Evolutionary conservation across 2,797 vertebrate genomes (phyloP).

Genomic region (Anisognathus igniventris): DNA sequence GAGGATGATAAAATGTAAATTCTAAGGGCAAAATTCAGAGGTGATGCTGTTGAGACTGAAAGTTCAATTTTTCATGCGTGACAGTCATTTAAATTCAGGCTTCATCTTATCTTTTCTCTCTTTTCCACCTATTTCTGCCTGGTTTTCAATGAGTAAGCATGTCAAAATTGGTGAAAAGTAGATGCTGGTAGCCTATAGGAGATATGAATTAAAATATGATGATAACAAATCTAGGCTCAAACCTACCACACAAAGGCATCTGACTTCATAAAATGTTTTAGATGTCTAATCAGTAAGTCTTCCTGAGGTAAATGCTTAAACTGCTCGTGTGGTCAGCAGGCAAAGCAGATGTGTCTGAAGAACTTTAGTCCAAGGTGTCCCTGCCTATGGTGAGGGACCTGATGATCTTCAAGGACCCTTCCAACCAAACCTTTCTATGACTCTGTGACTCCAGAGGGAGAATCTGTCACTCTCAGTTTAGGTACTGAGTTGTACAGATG

Average conservation of each 20-base stretch:
- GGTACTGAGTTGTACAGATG: rapidly evolving
- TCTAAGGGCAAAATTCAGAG: conserved; percentile 44
- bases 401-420: neutral
- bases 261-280: neutral
- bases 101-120: neutral
- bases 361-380: neutral
- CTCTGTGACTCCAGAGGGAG: neutral
- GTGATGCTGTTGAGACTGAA: neutral
- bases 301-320: neutral
- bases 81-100: conserved; percentile 25
- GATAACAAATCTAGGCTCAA: neutral
- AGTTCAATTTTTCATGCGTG: conserved; percentile 7
- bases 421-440: neutral
- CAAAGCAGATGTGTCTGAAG: neutral
- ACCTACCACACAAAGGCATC: neutral
- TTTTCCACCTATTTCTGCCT: neutral
- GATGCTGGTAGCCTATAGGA: neutral
- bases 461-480: neutral
- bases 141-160: neutral
- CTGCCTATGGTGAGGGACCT: neutral
- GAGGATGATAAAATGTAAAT: conserved; percentile 55
- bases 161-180: neutral
- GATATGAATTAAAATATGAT: neutral
- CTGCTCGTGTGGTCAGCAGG: neutral
- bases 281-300: neutral